phyloP scores from a whole-genome alignment of 1,140 invertebrate species.

The Melipona quadrifasciata region DNA sequence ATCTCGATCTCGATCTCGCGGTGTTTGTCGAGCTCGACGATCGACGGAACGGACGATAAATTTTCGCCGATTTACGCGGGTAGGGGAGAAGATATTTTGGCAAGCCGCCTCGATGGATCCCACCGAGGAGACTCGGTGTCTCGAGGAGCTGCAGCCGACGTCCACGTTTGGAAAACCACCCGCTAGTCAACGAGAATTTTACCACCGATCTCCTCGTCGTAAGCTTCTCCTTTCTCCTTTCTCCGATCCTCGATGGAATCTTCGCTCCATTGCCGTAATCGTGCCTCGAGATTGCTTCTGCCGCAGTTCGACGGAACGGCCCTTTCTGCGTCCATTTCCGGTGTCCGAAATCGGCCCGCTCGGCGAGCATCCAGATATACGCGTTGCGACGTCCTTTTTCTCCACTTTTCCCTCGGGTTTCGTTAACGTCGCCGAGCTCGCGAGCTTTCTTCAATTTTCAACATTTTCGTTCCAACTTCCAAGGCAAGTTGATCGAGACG shows the following conservation, averaged over 20 bases:
- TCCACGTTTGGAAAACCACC: slow-evolving; percentile 40
- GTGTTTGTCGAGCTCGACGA: no score
- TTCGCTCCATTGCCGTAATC: slow-evolving; percentile 36
- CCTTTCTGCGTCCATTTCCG: slow-evolving; percentile 34
- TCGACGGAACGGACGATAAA: slow-evolving; percentile 40
- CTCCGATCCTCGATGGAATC: slow-evolving; percentile 63
- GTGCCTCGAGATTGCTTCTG: slow-evolving; percentile 24
- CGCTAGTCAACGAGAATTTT: slow-evolving; percentile 68
- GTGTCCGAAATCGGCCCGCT: slow-evolving; percentile 39
- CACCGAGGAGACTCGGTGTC: background rate
- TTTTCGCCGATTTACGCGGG: background rate
- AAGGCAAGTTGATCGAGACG: no score
- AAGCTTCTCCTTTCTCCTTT: slow-evolving; percentile 9
- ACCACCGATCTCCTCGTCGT: slow-evolving; percentile 30
- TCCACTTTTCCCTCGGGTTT: no score
- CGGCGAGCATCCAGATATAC: slow-evolving; percentile 20
- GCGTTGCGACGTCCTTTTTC: no score
- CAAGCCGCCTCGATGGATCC: slow-evolving; percentile 15
- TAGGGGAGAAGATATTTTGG: slow-evolving; percentile 39
- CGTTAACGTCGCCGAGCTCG: no score
- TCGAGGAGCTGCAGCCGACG: background rate
- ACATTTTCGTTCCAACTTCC: no score
- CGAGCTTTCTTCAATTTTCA: no score
- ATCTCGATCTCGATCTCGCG: no score
- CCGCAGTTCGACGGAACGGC: slow-evolving; percentile 34